These are phyloP conservation scores for Enchytraeus crypticus DNA, from an alignment of 2,888 invertebrate species.

Conservation along the genomic window DNA sequence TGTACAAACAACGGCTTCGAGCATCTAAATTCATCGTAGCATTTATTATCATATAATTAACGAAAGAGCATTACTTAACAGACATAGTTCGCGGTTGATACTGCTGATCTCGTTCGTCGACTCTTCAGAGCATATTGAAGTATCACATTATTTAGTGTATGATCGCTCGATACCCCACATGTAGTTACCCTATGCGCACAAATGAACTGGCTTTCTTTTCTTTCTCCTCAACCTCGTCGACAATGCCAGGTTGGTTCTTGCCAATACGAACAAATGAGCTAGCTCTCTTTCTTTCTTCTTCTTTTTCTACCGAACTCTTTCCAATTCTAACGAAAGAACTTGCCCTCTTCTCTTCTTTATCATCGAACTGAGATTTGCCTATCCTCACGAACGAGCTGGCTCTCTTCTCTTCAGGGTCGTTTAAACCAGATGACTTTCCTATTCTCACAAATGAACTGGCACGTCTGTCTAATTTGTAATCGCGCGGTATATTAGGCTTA, in stretches of 20 bases:
- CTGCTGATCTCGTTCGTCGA: too few relatives aligned
- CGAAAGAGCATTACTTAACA: too few relatives aligned
- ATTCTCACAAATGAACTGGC: background rate
- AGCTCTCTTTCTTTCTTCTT: background rate
- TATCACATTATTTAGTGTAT: too few relatives aligned
- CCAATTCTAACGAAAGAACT: background rate
- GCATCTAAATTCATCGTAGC: too few relatives aligned
- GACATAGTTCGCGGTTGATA: too few relatives aligned
- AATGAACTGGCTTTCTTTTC: constrained; percentile 3
- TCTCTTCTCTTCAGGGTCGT: background rate
- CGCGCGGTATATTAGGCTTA: background rate
- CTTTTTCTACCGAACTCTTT: background rate
- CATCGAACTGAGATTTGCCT: background rate
- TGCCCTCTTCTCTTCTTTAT: background rate
- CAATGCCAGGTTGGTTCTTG: background rate
- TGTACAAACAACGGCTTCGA: too few relatives aligned
- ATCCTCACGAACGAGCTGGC: constrained; percentile 5
- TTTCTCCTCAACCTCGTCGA: background rate
- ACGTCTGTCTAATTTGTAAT: background rate
- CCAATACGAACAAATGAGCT: constrained; percentile 2
- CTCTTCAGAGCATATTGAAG: too few relatives aligned
- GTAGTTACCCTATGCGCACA: too few relatives aligned
- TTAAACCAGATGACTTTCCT: too few relatives aligned
- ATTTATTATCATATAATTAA: too few relatives aligned
- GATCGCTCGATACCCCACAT: too few relatives aligned